phyloP scores from a whole-genome alignment of 1,140 invertebrate genomes.

The Oppia nitens region DNA sequence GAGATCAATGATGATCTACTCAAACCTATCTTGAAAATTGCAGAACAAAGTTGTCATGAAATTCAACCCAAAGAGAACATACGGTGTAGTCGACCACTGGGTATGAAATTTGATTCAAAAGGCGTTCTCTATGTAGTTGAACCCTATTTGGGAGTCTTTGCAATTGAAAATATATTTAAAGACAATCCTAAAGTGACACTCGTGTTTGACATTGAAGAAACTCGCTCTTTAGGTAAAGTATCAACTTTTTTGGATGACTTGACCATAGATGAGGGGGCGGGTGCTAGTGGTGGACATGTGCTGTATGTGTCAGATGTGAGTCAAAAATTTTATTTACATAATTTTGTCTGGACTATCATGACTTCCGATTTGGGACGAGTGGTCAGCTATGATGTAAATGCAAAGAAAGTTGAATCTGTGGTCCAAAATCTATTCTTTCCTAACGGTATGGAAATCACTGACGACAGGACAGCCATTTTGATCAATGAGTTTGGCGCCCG shows the following conservation, averaged over 20 bases:
- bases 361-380: constrained; percentile 29
- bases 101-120: constrained; percentile 50
- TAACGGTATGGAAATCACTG: constrained; percentile 55
- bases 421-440: constrained; percentile 54
- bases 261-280: background rate
- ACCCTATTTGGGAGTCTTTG: constrained; percentile 62
- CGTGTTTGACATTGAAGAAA: constrained; percentile 5
- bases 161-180: constrained; percentile 43
- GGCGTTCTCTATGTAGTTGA: constrained; percentile 55
- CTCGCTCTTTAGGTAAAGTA: background rate
- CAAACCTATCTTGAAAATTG: too few relatives aligned
- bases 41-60: too few relatives aligned
- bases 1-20: too few relatives aligned
- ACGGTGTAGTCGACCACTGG: constrained; percentile 57
- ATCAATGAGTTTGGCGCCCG: constrained; percentile 37
- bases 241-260: constrained; percentile 3
- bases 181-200: constrained; percentile 27
- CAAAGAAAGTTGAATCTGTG: constrained; percentile 35
- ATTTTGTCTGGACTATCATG: background rate
- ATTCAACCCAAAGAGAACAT: background rate
- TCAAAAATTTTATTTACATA: background rate
- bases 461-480: constrained; percentile 54
- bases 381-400: constrained; percentile 43
- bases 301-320: constrained; percentile 9
- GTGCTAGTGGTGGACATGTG: background rate